These are phyloP conservation scores for Hyla sarda DNA, from an alignment of 2,113 vertebrate genomes.

Conservation along the genomic window DNA sequence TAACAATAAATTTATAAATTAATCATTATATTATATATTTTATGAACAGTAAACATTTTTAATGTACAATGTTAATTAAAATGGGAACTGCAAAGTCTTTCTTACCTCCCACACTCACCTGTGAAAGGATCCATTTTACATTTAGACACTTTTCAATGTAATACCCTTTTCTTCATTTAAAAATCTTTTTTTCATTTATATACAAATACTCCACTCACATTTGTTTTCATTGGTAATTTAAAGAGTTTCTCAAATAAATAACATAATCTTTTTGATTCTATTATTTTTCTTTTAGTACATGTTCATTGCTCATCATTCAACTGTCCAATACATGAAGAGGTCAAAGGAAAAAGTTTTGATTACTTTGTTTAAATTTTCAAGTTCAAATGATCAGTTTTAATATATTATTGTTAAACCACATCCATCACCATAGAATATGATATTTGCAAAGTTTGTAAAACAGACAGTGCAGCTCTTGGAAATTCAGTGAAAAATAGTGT, in stretches of 20 bases:
- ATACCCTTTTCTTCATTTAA: neutral
- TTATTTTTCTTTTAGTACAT: constrained; percentile 4
- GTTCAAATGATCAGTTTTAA: neutral
- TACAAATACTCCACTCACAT: constrained; percentile 48
- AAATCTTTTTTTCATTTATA: constrained; percentile 24
- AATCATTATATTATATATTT: no score
- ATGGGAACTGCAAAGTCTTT: neutral
- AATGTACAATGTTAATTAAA: neutral
- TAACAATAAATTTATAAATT: no score
- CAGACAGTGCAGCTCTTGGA: no score
- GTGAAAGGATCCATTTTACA: neutral
- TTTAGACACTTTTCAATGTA: constrained; percentile 19
- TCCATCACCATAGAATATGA: neutral
- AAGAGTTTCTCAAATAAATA: constrained; percentile 39
- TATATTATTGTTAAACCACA: neutral
- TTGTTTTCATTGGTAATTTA: constrained; percentile 28
- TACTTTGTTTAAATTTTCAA: constrained; percentile 1
- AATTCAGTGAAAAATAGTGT: no score
- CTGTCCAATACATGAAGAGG: constrained; percentile 25
- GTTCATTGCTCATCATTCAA: constrained; percentile 16
- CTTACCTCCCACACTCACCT: constrained; percentile 26
- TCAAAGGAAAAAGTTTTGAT: constrained; percentile 7
- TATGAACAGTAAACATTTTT: neutral
- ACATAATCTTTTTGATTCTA: constrained; percentile 32
- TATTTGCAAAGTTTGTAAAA: no score